Conservation (phyloP, 23 tunicate genomes). For the Styela clava region DNA sequence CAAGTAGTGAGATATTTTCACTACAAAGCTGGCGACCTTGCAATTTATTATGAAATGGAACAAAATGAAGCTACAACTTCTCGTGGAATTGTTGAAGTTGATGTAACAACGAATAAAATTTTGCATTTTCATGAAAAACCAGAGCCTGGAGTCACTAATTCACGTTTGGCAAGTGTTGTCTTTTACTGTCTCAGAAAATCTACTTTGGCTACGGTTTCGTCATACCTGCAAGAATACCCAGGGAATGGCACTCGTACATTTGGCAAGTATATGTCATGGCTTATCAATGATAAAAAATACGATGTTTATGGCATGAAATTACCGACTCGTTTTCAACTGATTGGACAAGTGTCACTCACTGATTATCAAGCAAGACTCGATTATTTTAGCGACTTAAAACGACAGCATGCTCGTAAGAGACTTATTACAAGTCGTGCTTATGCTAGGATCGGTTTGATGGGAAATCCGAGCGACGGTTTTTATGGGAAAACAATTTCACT, state of each 20-base stretch:
- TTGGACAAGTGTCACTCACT: conserved; percentile 72
- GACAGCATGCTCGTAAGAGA: conserved; percentile 13
- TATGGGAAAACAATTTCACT: conserved; percentile 92
- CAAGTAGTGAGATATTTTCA: conserved; percentile 75
- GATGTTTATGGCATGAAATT: conserved; percentile 86
- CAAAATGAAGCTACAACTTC: conserved; percentile 46
- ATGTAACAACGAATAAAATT: conserved; percentile 52
- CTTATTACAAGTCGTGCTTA: conserved; percentile 66
- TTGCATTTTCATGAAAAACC: conserved; percentile 83
- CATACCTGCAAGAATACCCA: conserved; percentile 34
- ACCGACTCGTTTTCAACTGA: conserved; percentile 86
- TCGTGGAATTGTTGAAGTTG: conserved; percentile 93
- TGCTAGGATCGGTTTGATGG: conserved; percentile 90
- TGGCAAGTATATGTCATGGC: conserved; percentile 88
- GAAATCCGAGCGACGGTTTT: conserved; percentile 97
- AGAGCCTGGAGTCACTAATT: conserved; percentile 34
- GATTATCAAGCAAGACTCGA: conserved; percentile 62
- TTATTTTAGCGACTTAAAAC: conserved; percentile 55
- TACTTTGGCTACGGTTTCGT: conserved; percentile 41
- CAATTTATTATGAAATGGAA: conserved; percentile 95
- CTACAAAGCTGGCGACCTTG: conserved; percentile 71
- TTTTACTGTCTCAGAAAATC: conserved; percentile 69
- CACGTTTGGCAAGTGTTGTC: conserved; percentile 85
- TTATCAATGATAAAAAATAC: conserved; percentile 53
- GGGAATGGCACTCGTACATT: conserved; percentile 38